phyloP scores from a whole-genome alignment of 1,140 invertebrate species.

The Heliconius congener region DNA sequence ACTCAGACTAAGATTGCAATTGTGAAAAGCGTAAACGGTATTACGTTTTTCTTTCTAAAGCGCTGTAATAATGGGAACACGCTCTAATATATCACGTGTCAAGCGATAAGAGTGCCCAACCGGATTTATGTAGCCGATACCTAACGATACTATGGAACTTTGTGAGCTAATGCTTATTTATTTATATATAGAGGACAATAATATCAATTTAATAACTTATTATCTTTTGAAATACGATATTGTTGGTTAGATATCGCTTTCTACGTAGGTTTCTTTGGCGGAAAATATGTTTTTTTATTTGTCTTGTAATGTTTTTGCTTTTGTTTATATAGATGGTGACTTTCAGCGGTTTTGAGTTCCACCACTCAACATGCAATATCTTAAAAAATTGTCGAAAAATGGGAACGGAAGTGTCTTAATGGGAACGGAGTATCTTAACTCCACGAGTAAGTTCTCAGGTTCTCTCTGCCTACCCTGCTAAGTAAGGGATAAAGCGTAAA shows the following conservation, averaged over 20 bases:
- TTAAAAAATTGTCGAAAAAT: too few relatives aligned
- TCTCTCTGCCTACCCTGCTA: too few relatives aligned
- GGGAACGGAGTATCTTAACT: too few relatives aligned
- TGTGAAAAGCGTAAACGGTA: slow-evolving; percentile 33
- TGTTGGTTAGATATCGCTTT: neutral
- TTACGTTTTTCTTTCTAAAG: slow-evolving; percentile 40
- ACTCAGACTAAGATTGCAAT: neutral
- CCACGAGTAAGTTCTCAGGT: too few relatives aligned
- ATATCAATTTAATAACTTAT: neutral
- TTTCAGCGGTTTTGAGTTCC: too few relatives aligned
- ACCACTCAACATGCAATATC: too few relatives aligned
- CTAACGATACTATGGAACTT: slow-evolving; percentile 36
- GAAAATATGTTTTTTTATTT: neutral
- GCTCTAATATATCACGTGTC: slow-evolving; percentile 52
- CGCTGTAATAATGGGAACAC: slow-evolving; percentile 41
- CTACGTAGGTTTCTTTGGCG: neutral
- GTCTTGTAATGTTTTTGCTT: neutral
- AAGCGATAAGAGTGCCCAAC: slow-evolving; percentile 51
- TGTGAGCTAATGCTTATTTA: slow-evolving; percentile 28
- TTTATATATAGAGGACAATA: slow-evolving; percentile 12
- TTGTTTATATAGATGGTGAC: neutral
- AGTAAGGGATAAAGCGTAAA: too few relatives aligned
- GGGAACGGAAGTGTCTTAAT: too few relatives aligned
- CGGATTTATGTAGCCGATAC: slow-evolving; percentile 59
- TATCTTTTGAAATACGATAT: neutral